These are phyloP conservation scores for Gonioctena quinquepunctata DNA, from an alignment of 1,140 invertebrate genomes.

Conservation along the genomic window DNA sequence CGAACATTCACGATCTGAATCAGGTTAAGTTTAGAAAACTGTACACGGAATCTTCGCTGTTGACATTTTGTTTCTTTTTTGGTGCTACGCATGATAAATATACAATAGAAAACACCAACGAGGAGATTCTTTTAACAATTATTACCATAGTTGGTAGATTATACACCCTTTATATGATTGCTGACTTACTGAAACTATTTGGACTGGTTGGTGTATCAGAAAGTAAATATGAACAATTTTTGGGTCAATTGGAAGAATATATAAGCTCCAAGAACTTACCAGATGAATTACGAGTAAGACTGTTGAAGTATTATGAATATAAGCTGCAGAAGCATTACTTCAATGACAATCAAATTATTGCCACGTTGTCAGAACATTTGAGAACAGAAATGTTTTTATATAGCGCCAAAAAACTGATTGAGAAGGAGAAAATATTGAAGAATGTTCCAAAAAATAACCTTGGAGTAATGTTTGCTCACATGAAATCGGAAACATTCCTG, in stretches of 20 bases:
- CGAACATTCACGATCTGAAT: neutral
- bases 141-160: constrained; percentile 22
- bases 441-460: constrained; percentile 43
- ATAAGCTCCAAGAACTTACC: constrained; percentile 28
- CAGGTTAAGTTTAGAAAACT: neutral
- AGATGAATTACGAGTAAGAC: constrained; percentile 10
- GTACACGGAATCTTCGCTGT: constrained; percentile 19
- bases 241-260: constrained; percentile 23
- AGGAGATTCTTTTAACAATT: constrained; percentile 10
- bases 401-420: constrained; percentile 51
- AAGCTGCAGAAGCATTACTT: constrained; percentile 30
- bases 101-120: neutral
- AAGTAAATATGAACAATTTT: constrained; percentile 30
- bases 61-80: constrained; percentile 21
- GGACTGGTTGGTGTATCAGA: constrained; percentile 28
- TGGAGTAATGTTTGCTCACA: constrained; percentile 45
- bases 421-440: constrained; percentile 54
- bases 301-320: constrained; percentile 25
- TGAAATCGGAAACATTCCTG: constrained; percentile 56
- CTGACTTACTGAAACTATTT: constrained; percentile 25
- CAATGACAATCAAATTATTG: constrained; percentile 29
- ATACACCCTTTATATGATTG: constrained; percentile 29
- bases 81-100: constrained; percentile 7
- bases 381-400: constrained; percentile 54
- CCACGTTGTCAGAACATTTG: constrained; percentile 30